Base-by-base conservation (phyloP, 2,113 vertebrate genomes). In the Pelobates fuscus region DNA sequence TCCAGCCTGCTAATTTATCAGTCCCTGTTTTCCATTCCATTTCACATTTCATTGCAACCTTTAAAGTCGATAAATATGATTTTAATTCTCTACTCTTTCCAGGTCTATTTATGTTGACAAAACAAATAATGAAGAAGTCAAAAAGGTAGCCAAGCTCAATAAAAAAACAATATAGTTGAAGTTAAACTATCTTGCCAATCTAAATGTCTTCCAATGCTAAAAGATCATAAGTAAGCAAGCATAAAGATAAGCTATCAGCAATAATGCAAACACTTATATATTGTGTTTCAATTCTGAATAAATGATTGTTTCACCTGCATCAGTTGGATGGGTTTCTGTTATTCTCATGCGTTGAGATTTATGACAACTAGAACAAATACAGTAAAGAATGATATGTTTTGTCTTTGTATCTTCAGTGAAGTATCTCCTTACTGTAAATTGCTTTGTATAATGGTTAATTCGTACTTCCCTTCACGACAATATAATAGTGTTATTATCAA, bases 81-180 rank as follows among this genome's bases (percentile, higher is more conserved):
- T 49, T 49, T 49, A 49, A 49, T 49, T 49, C 17, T 49, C 14
- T 49, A 49, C 12, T 49, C 44, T 49, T 41, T 12, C 37, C 14
- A 17, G 44, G 44, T 49, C 44, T 49, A 49, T 17, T 49, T 49
- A 17, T 49, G 44, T 17, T 49, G 44, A 49, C 44, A 49, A 49
- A 49, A 49, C 44, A 49, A 49, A 49, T 49, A 49, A 49, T 49
- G 44, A 3, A 49, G 44, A 49, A 49, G 44, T 49, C 44, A 49
- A 14, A 49, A 49, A 49, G 44, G 44, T 49, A 49, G 44, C 44
- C 44, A 49, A 49, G 44, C 17, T 49, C 44, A 49, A 49, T 49
- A 49, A 49, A 49, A 49, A 49, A 6, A 14, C 17, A 49, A 49
- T 49, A 49, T 11, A 18, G 8, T 49, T 49, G 44, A 14, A 49